Conservation (phyloP, 2,888 invertebrate species). For the Fabriciana adippe region DNA sequence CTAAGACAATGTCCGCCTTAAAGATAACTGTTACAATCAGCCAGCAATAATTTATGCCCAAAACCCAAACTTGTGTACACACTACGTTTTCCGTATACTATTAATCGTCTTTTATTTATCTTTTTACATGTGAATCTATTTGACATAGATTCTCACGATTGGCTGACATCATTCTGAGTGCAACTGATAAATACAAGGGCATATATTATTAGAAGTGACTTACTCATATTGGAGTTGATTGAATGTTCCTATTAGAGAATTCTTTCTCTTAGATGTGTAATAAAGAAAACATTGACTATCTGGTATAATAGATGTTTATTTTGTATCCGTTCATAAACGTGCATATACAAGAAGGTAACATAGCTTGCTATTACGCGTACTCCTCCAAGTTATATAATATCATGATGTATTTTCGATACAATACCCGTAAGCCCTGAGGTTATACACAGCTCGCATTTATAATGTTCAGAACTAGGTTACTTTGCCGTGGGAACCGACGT, state of each 20-base stretch:
- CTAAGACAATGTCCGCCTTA: too few relatives aligned
- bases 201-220: conserved; percentile 7
- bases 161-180: conserved; percentile 19
- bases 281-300: neutral
- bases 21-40: too few relatives aligned
- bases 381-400: conserved; percentile 16
- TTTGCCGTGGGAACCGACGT: conserved; percentile 36
- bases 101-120: neutral
- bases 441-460: conserved; percentile 30
- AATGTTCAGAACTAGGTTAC: conserved; percentile 34
- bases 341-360: neutral
- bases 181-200: conserved; percentile 14
- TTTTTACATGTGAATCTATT: conserved; percentile 24
- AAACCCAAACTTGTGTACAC: too few relatives aligned
- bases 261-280: neutral
- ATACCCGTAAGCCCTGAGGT: conserved; percentile 32
- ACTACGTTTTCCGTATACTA: neutral
- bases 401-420: conserved; percentile 28
- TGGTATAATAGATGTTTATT: neutral
- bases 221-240: conserved; percentile 10
- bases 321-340: neutral
- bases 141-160: conserved; percentile 32
- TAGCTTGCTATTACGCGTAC: neutral
- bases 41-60: too few relatives aligned
- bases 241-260: conserved; percentile 2